phyloP scores from a whole-genome alignment of 2,888 invertebrate genomes.

The Watsonalla binaria region DNA sequence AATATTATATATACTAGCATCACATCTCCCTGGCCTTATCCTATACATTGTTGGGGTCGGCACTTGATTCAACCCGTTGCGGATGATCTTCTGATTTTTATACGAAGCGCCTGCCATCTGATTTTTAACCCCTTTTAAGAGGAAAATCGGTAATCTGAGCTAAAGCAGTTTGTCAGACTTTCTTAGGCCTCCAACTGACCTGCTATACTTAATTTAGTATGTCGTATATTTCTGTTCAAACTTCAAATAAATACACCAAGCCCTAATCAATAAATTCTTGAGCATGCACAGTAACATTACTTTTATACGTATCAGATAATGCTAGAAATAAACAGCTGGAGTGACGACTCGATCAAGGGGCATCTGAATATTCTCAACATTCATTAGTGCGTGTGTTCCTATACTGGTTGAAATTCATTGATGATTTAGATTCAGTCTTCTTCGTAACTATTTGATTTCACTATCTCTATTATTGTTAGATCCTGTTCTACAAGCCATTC shows the following conservation, averaged over 20 bases:
- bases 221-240: background rate
- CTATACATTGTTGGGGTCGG: too few relatives aligned
- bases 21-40: too few relatives aligned
- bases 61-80: too few relatives aligned
- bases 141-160: too few relatives aligned
- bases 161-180: too few relatives aligned
- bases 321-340: background rate
- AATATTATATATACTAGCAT: too few relatives aligned
- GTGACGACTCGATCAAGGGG: background rate
- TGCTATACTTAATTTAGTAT: background rate
- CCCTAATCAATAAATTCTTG: background rate
- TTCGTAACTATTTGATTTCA: background rate
- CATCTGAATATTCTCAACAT: background rate
- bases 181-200: too few relatives aligned
- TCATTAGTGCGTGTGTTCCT: background rate
- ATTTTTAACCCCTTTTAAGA: too few relatives aligned
- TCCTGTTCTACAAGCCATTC: too few relatives aligned
- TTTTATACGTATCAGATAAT: background rate
- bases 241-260: background rate
- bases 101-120: too few relatives aligned
- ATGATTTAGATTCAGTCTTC: background rate
- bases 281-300: background rate
- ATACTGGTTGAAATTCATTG: background rate
- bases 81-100: too few relatives aligned
- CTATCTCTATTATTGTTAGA: background rate